Conservation (phyloP, 2,888 invertebrate species). For the Calameuta filiformis region DNA sequence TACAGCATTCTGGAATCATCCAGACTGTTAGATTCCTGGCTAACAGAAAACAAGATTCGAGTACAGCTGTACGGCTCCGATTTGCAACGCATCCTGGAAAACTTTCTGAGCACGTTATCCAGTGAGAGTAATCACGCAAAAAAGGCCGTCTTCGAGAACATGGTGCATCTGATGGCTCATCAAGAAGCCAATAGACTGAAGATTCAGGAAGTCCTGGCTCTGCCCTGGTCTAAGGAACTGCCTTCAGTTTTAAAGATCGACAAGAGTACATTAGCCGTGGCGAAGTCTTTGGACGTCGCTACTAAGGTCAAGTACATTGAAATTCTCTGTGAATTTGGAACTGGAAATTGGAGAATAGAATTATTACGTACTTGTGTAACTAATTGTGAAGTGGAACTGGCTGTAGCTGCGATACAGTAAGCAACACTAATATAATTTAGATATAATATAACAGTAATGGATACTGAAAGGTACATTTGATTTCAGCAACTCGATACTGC, state of each 20-base stretch:
- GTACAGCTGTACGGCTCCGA: conserved; percentile 40
- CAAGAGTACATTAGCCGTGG: conserved; percentile 34
- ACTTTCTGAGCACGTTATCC: background rate
- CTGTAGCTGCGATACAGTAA: conserved; percentile 48
- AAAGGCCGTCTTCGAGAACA: conserved; percentile 44
- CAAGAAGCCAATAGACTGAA: conserved; percentile 41
- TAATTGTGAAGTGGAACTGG: conserved; percentile 42
- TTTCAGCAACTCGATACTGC: conserved; percentile 35
- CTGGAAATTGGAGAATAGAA: conserved; percentile 43
- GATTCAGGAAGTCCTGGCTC: conserved; percentile 47
- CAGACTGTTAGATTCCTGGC: conserved; percentile 39
- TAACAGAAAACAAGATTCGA: conserved; percentile 32
- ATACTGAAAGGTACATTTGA: conserved; percentile 13
- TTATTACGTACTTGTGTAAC: conserved; percentile 44
- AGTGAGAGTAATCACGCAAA: conserved; percentile 29
- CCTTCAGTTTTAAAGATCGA: conserved; percentile 21
- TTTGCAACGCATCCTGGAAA: conserved; percentile 27
- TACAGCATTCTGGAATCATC: conserved; percentile 39
- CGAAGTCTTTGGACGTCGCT: conserved; percentile 44
- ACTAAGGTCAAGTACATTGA: conserved; percentile 49
- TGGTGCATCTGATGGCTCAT: conserved; percentile 48
- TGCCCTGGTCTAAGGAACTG: conserved; percentile 44
- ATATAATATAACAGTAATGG: conserved; percentile 40
- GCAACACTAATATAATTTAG: conserved; percentile 27
- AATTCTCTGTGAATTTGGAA: conserved; percentile 46